A percentile compares a stretch with the other conserved stretches of the same genome.
phyloP scores from a whole-genome alignment of 2,888 invertebrate species.

The Drosophila phalerata region DNA sequence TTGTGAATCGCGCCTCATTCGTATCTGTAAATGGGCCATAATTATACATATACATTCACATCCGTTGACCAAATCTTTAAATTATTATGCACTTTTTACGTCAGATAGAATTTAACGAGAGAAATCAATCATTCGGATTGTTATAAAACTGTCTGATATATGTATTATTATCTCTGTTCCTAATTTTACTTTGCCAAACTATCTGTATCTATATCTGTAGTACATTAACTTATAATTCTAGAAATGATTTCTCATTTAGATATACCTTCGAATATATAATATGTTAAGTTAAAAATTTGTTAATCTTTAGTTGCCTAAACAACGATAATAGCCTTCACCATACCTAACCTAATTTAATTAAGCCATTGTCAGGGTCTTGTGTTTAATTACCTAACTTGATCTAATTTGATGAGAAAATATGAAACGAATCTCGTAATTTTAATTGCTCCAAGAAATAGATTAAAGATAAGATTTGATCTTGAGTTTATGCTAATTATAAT shows the following conservation, averaged over 20 bases:
- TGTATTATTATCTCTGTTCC: not conserved
- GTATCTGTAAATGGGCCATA: conserved; percentile 21
- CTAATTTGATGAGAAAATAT: not conserved
- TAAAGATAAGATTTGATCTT: not conserved
- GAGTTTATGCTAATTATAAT: conserved; percentile 1
- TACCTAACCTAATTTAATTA: not conserved
- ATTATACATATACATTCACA: conserved; percentile 28
- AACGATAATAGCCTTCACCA: not conserved
- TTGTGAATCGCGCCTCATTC: not conserved
- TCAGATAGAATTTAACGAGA: not conserved
- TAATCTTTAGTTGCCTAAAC: too few relatives aligned
- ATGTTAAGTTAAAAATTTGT: too few relatives aligned
- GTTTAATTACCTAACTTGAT: conserved; percentile 7
- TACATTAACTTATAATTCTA: not conserved
- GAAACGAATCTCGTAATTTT: conserved; percentile 1
- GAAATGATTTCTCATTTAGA: too few relatives aligned
- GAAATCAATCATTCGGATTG: not conserved
- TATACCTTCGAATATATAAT: too few relatives aligned
- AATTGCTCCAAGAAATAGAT: conserved; percentile 1
- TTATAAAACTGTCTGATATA: not conserved
- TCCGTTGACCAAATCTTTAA: conserved; percentile 37
- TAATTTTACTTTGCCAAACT: not conserved
- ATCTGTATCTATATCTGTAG: not conserved
- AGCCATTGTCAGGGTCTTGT: not conserved
- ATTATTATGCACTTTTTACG: conserved; percentile 2